Conservation (phyloP, 2,797 vertebrate genomes). For the Diplodus sargus region DNA sequence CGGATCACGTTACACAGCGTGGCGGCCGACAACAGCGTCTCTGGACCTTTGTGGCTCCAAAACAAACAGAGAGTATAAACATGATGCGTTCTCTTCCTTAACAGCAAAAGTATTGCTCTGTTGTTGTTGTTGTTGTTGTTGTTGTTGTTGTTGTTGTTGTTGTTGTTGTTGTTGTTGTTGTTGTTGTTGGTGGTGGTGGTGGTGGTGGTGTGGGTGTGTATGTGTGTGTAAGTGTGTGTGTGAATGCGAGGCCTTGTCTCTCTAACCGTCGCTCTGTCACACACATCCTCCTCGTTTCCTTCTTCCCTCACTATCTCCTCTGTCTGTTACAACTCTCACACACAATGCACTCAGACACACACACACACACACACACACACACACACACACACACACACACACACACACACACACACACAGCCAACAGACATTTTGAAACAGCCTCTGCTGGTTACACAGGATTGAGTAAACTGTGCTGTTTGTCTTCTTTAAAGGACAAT, state of each 20-base stretch:
- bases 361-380: slow-evolving; percentile 27
- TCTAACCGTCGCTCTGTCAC: slow-evolving; percentile 63
- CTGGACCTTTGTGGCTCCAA: neutral
- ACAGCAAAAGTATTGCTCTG: neutral
- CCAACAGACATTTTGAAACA: slow-evolving; percentile 47
- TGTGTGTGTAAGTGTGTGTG: slow-evolving; percentile 22
- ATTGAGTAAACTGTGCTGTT: slow-evolving; percentile 9
- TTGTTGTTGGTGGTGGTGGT: too few species aligned
- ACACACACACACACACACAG: slow-evolving; percentile 28
- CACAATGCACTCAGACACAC: too few species aligned
- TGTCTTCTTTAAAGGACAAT: too few species aligned
- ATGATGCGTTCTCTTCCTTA: neutral
- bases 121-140: neutral
- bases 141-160: neutral
- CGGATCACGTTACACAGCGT: neutral
- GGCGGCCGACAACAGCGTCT: neutral
- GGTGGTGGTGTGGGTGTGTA: slow-evolving; percentile 2
- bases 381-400: neutral
- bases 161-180: neutral
- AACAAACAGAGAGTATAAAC: neutral
- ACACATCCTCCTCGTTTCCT: slow-evolving; percentile 72
- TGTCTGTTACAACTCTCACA: slow-evolving; percentile 43
- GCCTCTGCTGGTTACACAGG: slow-evolving; percentile 12
- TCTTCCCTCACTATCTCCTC: slow-evolving; percentile 54
- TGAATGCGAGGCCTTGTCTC: slow-evolving; percentile 49